phyloP scores from a whole-genome alignment of 2,797 vertebrate species.

The Centropyge bicolor region DNA sequence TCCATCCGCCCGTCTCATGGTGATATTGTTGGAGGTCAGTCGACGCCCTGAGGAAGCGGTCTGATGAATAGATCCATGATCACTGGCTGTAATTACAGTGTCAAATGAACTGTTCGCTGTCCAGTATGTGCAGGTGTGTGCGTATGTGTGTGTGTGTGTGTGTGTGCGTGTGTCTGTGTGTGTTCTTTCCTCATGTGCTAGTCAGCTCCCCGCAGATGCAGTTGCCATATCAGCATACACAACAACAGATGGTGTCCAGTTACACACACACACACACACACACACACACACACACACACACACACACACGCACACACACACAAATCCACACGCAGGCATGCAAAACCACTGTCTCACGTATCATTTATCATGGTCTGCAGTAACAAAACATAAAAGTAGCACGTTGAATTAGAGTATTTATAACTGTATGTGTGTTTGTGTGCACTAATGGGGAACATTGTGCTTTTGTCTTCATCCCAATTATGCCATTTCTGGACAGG shows the following conservation, averaged over 20 bases:
- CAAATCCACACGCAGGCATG: slow-evolving; percentile 36
- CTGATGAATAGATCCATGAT: slow-evolving; percentile 79
- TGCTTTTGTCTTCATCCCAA: slow-evolving; percentile 25
- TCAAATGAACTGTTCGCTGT: slow-evolving; percentile 82
- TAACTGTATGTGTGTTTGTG: slow-evolving; percentile 1
- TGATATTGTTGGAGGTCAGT: slow-evolving; percentile 78
- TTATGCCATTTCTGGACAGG: slow-evolving; percentile 5
- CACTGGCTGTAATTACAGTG: slow-evolving; percentile 85
- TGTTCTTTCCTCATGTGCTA: slow-evolving; percentile 65
- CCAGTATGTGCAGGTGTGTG: slow-evolving; percentile 55
- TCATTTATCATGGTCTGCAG: slow-evolving; percentile 49
- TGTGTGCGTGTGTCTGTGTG: slow-evolving; percentile 28
- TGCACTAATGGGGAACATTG: neutral
- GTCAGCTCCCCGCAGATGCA: slow-evolving; percentile 76
- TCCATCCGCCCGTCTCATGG: slow-evolving; percentile 24
- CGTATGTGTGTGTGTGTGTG: slow-evolving; percentile 34
- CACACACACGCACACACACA: slow-evolving; percentile 39
- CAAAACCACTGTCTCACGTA: slow-evolving; percentile 30
- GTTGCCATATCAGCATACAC: slow-evolving; percentile 78
- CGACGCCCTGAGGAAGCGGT: slow-evolving; percentile 69
- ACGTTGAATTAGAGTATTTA: slow-evolving; percentile 25
- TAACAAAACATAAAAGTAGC: slow-evolving; percentile 40
- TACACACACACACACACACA: slow-evolving; percentile 53
- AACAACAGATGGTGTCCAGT: slow-evolving; percentile 78
- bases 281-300: slow-evolving; percentile 28